Percentiles rank a stretch among this genome's conserved stretches.
Conservation (phyloP, 1,140 invertebrate genomes). For the Drosophila mayri region DNA sequence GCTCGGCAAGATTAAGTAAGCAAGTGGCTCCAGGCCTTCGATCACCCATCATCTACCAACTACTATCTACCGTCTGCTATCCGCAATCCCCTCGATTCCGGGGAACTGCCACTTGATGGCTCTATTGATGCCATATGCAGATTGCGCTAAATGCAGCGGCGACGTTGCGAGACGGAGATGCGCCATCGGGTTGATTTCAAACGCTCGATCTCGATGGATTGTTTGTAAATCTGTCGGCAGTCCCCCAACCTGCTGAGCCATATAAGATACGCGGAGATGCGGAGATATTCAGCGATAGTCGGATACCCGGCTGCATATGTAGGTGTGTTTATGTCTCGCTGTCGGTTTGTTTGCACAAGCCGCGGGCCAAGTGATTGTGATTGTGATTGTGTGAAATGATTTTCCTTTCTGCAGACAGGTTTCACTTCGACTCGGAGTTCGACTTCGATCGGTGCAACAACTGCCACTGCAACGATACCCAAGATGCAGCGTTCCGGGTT, state of each 20-base stretch:
- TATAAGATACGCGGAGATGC: constrained; percentile 42
- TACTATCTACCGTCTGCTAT: neutral
- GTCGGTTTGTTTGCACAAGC: constrained; percentile 74
- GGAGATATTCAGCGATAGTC: constrained; percentile 4
- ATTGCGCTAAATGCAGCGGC: constrained; percentile 56
- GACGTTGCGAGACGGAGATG: constrained; percentile 57
- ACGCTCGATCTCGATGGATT: constrained; percentile 50
- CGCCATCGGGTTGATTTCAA: constrained; percentile 54
- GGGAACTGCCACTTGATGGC: constrained; percentile 56
- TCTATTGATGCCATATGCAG: constrained; percentile 63
- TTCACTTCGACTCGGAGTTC: constrained; percentile 51
- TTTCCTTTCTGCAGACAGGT: constrained; percentile 80
- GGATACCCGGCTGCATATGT: constrained; percentile 17
- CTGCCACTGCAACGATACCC: constrained; percentile 34
- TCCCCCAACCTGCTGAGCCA: constrained; percentile 57
- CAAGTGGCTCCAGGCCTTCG: constrained; percentile 3
- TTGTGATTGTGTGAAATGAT: constrained; percentile 76
- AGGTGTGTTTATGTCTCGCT: constrained; percentile 56
- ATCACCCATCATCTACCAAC: neutral
- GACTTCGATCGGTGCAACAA: constrained; percentile 52
- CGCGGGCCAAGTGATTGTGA: constrained; percentile 61
- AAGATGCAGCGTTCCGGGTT: constrained; percentile 69
- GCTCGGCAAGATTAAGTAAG: constrained; percentile 65
- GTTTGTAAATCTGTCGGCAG: constrained; percentile 76
- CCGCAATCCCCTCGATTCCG: constrained; percentile 8